These are phyloP conservation scores for Acanthosoma haemorrhoidale DNA, from an alignment of 2,888 invertebrate species.

Conservation along the genomic window DNA sequence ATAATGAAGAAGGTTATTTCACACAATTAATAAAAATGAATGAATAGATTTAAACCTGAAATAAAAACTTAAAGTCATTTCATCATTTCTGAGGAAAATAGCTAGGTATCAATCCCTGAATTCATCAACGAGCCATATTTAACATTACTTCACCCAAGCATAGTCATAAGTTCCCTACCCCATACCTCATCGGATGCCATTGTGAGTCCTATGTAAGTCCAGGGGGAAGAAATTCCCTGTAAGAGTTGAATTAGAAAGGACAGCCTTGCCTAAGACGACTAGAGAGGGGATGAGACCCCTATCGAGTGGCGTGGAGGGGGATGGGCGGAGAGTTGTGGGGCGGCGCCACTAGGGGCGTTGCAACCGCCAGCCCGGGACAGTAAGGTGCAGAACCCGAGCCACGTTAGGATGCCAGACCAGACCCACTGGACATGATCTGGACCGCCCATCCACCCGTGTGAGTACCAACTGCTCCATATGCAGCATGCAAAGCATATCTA, in stretches of 20 bases:
- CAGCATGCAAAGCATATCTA: too few relatives aligned
- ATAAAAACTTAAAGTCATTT: too few relatives aligned
- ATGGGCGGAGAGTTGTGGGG: slow-evolving; percentile 9
- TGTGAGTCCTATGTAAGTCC: background rate
- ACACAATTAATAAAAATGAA: too few relatives aligned
- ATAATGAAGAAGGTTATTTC: too few relatives aligned
- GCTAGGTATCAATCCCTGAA: too few relatives aligned
- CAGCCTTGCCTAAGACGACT: background rate
- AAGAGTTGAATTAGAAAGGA: background rate
- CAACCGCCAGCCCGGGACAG: slow-evolving; percentile 1
- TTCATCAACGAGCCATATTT: too few relatives aligned
- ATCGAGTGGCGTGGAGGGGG: background rate
- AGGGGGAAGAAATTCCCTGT: too few relatives aligned
- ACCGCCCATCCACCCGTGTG: slow-evolving; percentile 28
- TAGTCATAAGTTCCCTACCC: too few relatives aligned
- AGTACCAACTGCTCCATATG: background rate
- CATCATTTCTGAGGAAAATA: too few relatives aligned
- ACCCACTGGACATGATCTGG: slow-evolving; percentile 21
- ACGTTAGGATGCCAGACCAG: slow-evolving; percentile 9
- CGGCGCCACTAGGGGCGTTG: background rate
- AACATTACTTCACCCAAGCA: too few relatives aligned
- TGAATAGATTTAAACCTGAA: too few relatives aligned
- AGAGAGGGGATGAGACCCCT: slow-evolving; percentile 1
- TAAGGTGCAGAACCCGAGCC: slow-evolving; percentile 15
- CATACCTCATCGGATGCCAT: slow-evolving; percentile 3